Evolutionary conservation across 2,113 vertebrate species (phyloP).

Genomic region (Gavialis gangeticus): DNA sequence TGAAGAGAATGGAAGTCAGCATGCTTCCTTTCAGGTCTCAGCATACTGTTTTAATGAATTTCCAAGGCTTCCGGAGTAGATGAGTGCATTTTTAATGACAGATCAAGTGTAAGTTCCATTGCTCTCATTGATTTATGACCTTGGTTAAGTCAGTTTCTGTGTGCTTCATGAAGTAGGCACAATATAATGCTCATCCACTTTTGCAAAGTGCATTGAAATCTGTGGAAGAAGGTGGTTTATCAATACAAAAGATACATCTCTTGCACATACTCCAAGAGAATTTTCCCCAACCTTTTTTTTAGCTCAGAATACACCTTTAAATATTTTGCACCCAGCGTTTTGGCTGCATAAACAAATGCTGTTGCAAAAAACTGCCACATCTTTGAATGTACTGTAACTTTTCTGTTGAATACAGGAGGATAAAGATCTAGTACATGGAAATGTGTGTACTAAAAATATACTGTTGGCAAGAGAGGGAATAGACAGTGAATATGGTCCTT

Average conservation of each 20-base stretch:
- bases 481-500: constrained; percentile 86
- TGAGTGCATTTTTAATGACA: neutral
- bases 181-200: neutral
- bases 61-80: neutral
- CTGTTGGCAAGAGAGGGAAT: constrained; percentile 92
- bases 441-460: constrained; percentile 96
- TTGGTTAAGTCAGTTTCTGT: neutral
- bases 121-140: neutral
- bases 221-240: neutral
- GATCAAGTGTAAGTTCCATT: neutral
- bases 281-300: neutral
- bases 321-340: neutral
- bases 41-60: neutral
- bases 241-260: neutral
- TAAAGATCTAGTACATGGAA: constrained; percentile 96
- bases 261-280: neutral
- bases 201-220: neutral
- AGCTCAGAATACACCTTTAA: neutral
- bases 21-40: neutral
- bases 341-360: accelerated
- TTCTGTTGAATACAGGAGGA: constrained; percentile 85
- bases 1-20: neutral
- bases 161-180: neutral
- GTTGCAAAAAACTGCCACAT: neutral
- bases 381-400: neutral